Evolutionary conservation across 2,888 invertebrate genomes (phyloP).

Genomic region (Dryococelus australis): DNA sequence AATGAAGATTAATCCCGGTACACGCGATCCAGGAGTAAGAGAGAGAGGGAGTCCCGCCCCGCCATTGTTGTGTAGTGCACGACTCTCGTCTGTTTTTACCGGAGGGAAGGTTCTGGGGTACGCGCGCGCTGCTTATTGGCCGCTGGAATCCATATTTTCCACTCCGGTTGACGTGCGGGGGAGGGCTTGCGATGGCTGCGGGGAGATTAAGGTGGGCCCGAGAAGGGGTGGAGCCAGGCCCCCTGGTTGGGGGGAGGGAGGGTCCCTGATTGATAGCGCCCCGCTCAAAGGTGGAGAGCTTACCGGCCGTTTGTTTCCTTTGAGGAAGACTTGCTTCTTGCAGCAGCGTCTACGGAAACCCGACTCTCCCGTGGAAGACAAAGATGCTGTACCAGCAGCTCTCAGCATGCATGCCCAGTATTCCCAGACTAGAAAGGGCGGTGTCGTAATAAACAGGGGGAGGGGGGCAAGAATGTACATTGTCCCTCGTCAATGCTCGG

Average conservation of each 20-base stretch:
- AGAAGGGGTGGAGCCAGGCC: conserved; percentile 38
- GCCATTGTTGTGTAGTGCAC: neutral
- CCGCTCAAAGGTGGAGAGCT: neutral
- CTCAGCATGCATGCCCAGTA: no score
- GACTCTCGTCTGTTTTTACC: neutral
- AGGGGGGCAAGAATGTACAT: no score
- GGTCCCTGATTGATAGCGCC: neutral
- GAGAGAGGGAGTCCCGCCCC: neutral
- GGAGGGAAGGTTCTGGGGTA: neutral
- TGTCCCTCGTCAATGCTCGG: no score
- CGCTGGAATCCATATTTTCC: conserved; percentile 43
- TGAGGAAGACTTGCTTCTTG: no score
- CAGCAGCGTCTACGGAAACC: no score
- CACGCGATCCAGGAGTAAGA: neutral
- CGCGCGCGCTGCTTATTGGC: conserved; percentile 37
- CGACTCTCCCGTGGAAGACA: no score
- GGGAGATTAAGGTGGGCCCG: conserved; percentile 28
- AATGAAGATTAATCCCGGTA: neutral
- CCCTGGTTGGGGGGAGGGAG: no score
- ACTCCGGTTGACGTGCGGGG: conserved; percentile 38
- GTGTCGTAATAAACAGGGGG: no score
- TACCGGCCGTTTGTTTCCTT: neutral
- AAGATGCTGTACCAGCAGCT: no score
- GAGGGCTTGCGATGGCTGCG: conserved; percentile 12
- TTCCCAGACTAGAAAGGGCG: no score